Evolutionary conservation across 2,113 vertebrate species (phyloP).

Genomic region (Clarias batrachus): DNA sequence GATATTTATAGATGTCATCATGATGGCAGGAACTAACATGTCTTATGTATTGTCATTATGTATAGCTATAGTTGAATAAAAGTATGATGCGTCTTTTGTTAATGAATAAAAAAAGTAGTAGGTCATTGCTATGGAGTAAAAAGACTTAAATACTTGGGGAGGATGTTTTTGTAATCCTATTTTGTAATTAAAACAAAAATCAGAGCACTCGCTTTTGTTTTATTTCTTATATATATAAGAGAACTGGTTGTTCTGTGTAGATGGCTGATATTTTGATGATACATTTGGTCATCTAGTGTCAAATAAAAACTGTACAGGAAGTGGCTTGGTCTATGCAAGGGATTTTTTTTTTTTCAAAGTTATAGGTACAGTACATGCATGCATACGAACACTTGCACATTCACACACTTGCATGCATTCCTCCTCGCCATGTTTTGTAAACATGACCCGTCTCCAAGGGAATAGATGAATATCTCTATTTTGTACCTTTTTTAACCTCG

Average conservation of each 20-base stretch:
- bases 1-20: neutral
- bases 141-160: neutral
- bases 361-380: neutral
- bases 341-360: neutral
- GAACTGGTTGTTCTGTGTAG: neutral
- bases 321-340: neutral
- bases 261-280: neutral
- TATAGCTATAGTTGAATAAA: neutral
- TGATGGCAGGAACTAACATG: neutral
- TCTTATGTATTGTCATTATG: neutral
- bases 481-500: neutral
- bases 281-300: neutral
- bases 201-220: neutral
- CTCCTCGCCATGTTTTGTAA: constrained; percentile 18
- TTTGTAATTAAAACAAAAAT: no score
- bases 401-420: constrained; percentile 4
- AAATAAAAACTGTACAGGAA: neutral
- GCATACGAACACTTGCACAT: neutral
- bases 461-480: constrained; percentile 17
- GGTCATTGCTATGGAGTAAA: neutral
- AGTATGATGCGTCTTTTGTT: neutral
- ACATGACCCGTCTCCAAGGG: neutral
- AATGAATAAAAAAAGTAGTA: neutral
- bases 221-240: no score
- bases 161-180: neutral